Base-by-base conservation (phyloP, 2,888 invertebrate species). In the Trypoxylon attenuatum region DNA sequence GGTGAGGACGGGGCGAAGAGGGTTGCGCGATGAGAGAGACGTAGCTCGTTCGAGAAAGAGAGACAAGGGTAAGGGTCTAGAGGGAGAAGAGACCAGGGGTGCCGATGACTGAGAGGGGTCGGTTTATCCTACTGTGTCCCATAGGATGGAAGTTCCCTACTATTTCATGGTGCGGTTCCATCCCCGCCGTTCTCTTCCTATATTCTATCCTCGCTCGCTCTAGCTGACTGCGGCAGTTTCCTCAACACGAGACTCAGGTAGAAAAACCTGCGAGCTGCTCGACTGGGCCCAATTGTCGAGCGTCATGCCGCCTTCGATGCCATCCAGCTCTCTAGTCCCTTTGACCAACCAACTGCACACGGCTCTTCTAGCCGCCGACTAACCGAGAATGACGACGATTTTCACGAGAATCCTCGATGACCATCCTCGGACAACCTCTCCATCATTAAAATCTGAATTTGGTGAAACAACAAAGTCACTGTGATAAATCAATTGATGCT, bases 71-170 rank as follows among this genome's bases (percentile, higher is more conserved):
- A 39, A 54, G 50, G 54, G 47, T 39, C 6, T 10, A 33, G 27
- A 61, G 61, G 72, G 71, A 67, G 69, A 69, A 69, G n/a, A n/a
- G 73, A 69, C 70, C 66, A 58, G 15, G 72, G 74, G 71, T 78
- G 73, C 71, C 78, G 77, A 76, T 77, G 76, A 69, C 79, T 77
- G 74, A 71, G 74, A 81, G 78, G 33, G 77, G 79, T 80, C 79
- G 76, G 68, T 69, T 65, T 69, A 73, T 76, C 75, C 77, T 68
- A 67, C 62, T 46, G 63, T 75, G 75, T 80, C 79, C 81, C 77
- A 71, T 69, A 79, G 76, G 73, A 76, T 69, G 61, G 59, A 38
- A 22, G 54, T 50, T 57, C 52, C 63, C 65, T 61, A 25, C 23
- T 22, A 21, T 23, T 51, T 15, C 43, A 33, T 33, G n/a, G n/a